These are phyloP conservation scores for Pseudomyrmex sp. DNA, from an alignment of 1,140 invertebrate genomes.

Conservation along the genomic window DNA sequence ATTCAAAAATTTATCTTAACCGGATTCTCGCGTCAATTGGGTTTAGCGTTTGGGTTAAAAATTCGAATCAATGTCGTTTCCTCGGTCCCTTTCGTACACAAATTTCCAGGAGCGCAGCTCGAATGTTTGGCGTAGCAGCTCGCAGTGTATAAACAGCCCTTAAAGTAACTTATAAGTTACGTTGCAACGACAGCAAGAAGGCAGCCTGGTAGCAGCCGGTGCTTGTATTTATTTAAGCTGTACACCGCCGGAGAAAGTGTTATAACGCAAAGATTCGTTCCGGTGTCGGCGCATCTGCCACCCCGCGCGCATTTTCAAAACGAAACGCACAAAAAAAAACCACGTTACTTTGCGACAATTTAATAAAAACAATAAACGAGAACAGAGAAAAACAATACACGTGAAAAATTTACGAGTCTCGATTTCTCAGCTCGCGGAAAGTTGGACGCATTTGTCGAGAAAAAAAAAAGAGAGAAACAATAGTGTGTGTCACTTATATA, in stretches of 20 bases:
- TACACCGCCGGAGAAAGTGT: constrained; percentile 73
- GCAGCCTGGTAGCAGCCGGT: constrained; percentile 74
- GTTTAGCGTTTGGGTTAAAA: too few species aligned
- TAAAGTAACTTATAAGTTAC: constrained; percentile 62
- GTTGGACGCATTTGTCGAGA: background rate
- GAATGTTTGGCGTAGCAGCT: background rate
- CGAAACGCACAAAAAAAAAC: background rate
- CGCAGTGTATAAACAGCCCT: constrained; percentile 43
- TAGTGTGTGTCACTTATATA: background rate
- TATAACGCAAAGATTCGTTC: constrained; percentile 63
- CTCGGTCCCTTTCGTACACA: background rate
- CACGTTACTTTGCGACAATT: constrained; percentile 25
- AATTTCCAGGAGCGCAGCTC: background rate
- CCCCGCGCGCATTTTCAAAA: constrained; percentile 1
- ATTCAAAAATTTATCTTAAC: background rate
- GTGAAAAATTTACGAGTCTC: background rate
- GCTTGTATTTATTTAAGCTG: constrained; percentile 77
- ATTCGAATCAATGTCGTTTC: background rate
- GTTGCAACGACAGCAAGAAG: constrained; percentile 74
- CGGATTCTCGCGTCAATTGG: background rate
- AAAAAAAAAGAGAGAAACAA: background rate
- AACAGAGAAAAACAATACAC: background rate
- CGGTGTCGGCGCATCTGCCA: constrained; percentile 60
- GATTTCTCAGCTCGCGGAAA: background rate
- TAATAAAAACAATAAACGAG: constrained; percentile 19